Conservation (phyloP, 2,113 vertebrate genomes). For the Xenopus laevis region DNA sequence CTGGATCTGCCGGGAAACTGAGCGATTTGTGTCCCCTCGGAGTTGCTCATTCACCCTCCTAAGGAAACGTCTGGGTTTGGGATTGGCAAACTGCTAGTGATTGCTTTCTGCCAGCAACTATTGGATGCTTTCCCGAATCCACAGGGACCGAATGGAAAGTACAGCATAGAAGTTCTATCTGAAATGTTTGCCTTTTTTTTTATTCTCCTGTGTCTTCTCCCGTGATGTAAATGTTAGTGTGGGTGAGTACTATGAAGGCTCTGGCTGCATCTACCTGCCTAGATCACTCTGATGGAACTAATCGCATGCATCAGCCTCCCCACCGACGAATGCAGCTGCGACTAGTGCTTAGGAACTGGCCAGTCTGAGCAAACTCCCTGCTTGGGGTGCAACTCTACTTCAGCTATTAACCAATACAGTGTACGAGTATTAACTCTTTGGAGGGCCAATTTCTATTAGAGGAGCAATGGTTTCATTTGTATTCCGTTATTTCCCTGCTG, state of each 20-base stretch:
- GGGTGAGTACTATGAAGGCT: slow-evolving; percentile 55
- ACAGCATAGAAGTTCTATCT: slow-evolving; percentile 65
- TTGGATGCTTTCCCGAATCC: slow-evolving; percentile 57
- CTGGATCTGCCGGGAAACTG: slow-evolving; percentile 60
- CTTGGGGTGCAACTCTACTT: slow-evolving; percentile 23
- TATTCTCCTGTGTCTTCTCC: neutral
- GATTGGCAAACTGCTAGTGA: slow-evolving; percentile 15
- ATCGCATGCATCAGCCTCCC: slow-evolving; percentile 63
- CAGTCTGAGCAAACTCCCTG: slow-evolving; percentile 50
- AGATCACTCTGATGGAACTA: slow-evolving; percentile 67
- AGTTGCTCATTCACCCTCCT: slow-evolving; percentile 67
- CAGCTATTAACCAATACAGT: slow-evolving; percentile 57
- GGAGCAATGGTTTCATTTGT: slow-evolving; percentile 14
- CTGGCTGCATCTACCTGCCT: slow-evolving; percentile 66
- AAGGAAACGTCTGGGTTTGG: slow-evolving; percentile 45
- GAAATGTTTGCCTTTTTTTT: neutral
- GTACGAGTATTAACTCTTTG: slow-evolving; percentile 55
- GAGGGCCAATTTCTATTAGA: no score
- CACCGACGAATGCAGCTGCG: slow-evolving; percentile 72
- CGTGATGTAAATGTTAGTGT: neutral
- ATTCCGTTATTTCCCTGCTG: slow-evolving; percentile 45
- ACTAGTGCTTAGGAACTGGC: slow-evolving; percentile 58
- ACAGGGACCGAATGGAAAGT: slow-evolving; percentile 69
- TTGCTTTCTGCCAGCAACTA: neutral
- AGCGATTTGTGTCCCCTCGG: slow-evolving; percentile 59